These are phyloP conservation scores for Lerista edwardsae DNA, from an alignment of 2,797 vertebrate species.

Conservation along the genomic window DNA sequence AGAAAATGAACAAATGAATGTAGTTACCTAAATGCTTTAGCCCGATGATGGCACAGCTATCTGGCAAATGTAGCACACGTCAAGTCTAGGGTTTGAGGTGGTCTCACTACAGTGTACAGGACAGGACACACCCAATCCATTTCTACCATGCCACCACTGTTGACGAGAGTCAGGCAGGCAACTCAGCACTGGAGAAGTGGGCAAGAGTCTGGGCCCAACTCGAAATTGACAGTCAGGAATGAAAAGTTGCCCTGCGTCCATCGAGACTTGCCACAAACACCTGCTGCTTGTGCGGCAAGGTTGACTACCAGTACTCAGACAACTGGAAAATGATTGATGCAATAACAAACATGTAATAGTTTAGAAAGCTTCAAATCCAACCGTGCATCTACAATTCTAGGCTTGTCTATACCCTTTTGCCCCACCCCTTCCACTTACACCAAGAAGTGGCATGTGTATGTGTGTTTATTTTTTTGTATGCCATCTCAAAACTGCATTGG, in stretches of 20 bases:
- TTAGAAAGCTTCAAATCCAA: slow-evolving; percentile 38
- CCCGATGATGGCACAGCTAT: neutral
- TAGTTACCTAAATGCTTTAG: slow-evolving; percentile 55
- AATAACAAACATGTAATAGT: slow-evolving; percentile 67
- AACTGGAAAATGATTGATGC: slow-evolving; percentile 47
- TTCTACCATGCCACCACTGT: too few relatives aligned
- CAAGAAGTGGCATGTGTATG: slow-evolving; percentile 36
- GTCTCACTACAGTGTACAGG: neutral
- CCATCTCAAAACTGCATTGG: neutral
- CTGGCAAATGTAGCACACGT: neutral
- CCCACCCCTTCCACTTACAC: slow-evolving; percentile 42
- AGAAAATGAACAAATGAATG: slow-evolving; percentile 42
- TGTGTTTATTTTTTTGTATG: too few relatives aligned
- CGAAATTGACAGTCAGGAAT: neutral
- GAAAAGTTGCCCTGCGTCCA: neutral
- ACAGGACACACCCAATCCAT: too few relatives aligned
- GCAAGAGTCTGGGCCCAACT: neutral
- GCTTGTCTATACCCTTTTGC: slow-evolving; percentile 34
- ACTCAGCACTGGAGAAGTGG: neutral
- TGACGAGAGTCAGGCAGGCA: neutral
- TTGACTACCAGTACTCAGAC: slow-evolving; percentile 33
- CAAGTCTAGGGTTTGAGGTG: neutral
- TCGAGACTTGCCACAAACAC: neutral
- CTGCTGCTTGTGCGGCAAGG: neutral
- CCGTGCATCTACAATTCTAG: slow-evolving; percentile 58